Percentiles rank a stretch among this genome's conserved stretches.
Conservation (phyloP, 2,113 vertebrate species). For the human (Homo sapiens) region DNA sequence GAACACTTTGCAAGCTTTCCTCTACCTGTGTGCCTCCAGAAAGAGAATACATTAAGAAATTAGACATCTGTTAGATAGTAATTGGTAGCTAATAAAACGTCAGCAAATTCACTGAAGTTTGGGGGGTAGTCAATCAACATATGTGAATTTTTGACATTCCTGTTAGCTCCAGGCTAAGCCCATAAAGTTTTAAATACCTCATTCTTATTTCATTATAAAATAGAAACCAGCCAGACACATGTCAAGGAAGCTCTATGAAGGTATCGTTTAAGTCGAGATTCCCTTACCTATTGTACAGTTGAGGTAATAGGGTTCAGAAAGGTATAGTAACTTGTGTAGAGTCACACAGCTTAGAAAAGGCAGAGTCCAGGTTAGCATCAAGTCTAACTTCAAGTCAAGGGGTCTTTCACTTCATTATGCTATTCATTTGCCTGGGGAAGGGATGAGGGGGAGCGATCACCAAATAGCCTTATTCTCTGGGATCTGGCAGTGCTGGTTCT, state of each 20-base stretch:
- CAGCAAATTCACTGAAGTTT: conserved; percentile 31
- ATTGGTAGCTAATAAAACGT: conserved; percentile 39
- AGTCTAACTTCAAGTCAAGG: background rate
- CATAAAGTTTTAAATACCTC: conserved; percentile 8
- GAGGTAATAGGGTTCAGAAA: conserved; percentile 42
- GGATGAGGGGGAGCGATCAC: background rate
- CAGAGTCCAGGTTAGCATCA: background rate
- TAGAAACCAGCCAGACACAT: background rate
- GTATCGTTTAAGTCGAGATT: background rate
- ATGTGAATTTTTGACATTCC: background rate
- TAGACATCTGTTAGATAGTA: conserved; percentile 1
- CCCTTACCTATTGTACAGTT: background rate
- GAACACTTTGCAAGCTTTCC: background rate
- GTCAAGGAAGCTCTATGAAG: conserved; percentile 1
- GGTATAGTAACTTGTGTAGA: background rate
- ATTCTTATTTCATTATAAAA: conserved; percentile 5
- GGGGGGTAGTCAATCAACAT: background rate
- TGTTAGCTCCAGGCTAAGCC: conserved; percentile 32
- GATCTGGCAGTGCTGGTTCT: background rate
- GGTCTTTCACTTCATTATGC: background rate
- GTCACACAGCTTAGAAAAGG: conserved; percentile 36
- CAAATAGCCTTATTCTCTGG: background rate
- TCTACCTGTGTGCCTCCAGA: background rate
- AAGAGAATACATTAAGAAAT: conserved; percentile 44
- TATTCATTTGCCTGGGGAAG: background rate